These are phyloP conservation scores for Spongilla lacustris DNA, from an alignment of 37 sponge, comb jelly and placozoan species.

Conservation along the genomic window DNA sequence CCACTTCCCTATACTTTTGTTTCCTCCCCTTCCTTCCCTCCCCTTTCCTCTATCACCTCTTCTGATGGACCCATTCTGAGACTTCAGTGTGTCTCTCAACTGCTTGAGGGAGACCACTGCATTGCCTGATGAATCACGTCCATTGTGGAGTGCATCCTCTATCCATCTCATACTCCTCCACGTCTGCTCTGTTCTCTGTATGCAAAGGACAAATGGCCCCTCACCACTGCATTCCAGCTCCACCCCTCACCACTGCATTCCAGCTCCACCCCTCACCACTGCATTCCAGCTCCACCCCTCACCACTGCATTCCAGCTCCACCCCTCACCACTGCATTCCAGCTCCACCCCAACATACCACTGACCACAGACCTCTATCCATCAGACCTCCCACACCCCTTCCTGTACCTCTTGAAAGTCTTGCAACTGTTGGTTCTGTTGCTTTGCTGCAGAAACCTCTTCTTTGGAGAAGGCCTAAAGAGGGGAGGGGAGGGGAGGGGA, in stretches of 20 bases:
- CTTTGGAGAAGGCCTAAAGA: slow-evolving; percentile 75
- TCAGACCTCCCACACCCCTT: no score
- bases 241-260: no score
- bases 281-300: no score
- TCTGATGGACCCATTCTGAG: not conserved
- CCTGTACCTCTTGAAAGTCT: slow-evolving; percentile 35
- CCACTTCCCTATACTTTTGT: not conserved
- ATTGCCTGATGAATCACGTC: slow-evolving; percentile 17
- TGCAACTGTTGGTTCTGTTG: slow-evolving; percentile 38
- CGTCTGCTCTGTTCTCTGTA: slow-evolving; percentile 52
- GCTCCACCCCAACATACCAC: no score
- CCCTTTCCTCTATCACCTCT: no score
- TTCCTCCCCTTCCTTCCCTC: not conserved
- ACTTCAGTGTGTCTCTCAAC: no score
- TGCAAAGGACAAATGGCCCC: not conserved
- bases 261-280: no score
- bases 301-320: no score
- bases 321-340: no score
- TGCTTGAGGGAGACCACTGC: not conserved
- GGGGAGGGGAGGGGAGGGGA: not conserved
- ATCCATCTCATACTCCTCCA: slow-evolving; percentile 82
- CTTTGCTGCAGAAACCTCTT: slow-evolving; percentile 53
- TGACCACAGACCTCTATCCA: no score
- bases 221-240: no score
- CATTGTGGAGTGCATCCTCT: slow-evolving; percentile 70